Percentiles rank a stretch among this genome's conserved stretches.
phyloP scores from a whole-genome alignment of 2,113 vertebrate genomes.

The Megaceryle maxima region DNA sequence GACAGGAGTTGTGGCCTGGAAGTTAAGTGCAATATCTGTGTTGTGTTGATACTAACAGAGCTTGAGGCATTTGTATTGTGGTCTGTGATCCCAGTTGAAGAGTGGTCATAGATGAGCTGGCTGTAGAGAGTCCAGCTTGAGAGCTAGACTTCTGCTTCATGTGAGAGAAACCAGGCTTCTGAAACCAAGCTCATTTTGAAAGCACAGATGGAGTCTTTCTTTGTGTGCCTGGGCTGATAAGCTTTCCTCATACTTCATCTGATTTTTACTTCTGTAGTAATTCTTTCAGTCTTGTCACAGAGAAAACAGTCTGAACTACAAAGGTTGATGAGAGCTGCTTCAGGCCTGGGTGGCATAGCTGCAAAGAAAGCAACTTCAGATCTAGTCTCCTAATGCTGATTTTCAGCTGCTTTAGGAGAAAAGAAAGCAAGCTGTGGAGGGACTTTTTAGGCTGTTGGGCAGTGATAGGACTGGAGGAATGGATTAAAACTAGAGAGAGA shows the following conservation, averaged over 20 bases:
- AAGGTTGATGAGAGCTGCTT: not conserved
- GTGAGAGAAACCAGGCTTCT: not conserved
- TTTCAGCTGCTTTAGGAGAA: not conserved
- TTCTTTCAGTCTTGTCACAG: not conserved
- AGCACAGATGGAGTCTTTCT: not conserved
- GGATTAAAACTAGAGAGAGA: too few species aligned
- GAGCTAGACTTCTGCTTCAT: not conserved
- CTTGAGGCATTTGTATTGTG: not conserved
- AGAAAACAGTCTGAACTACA: not conserved
- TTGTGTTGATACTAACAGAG: not conserved
- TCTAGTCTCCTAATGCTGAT: not conserved
- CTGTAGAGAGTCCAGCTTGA: not conserved
- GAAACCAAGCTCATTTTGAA: not conserved
- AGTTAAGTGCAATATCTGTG: not conserved
- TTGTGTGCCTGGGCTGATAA: not conserved
- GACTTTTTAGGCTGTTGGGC: too few species aligned
- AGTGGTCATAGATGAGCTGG: not conserved
- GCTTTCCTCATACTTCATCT: not conserved
- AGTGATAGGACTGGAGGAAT: too few species aligned
- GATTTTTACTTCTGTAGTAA: not conserved
- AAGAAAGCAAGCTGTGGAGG: too few species aligned
- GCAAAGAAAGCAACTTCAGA: not conserved
- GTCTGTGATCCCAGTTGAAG: not conserved
- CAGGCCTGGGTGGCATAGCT: not conserved
- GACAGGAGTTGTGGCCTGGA: not conserved